Evolutionary conservation across 2,113 vertebrate genomes (phyloP), one percentile per base, ranked within the genome.

Genomic region (Bungarus multicinctus): DNA sequence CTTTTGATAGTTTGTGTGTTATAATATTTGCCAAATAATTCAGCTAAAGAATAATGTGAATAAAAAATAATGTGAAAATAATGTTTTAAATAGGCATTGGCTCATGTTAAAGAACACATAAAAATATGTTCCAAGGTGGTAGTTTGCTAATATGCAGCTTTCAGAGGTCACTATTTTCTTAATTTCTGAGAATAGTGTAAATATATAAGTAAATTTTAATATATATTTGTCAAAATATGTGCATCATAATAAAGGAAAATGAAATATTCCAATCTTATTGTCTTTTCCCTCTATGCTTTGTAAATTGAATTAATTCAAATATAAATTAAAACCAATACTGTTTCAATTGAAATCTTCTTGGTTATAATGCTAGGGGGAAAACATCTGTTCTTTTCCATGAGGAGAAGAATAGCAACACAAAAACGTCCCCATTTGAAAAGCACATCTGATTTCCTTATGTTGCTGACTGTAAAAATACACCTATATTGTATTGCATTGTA

Each of bases 371-470:
- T 20, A 27, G 69, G 20, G 90, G 6, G 3, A 39, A 94, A 92
- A 86, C 52, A 54, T 1, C 20, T 92, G 43, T 94, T 89, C 3
- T 87, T 91, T 93, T 69, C 93, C 87, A 58, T 43, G 54, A 93
- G 85, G 47, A 85, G 90, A 54, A 81, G 92, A 89, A 94, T 50
- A 14, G 39, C 22, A 30, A 14, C 90, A 93, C 25, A 81, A n/a
- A 93, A 64, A 45, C 89, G 90, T 86, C 43, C 14, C 58, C 88
- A 90, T 93, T 43, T 89, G 88, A 90, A 91, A 90, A 85, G 87
- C 8, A 2, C 2, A 7, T 52, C 57, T 92, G 87, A 3, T 91
- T 94, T 95, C 20, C 88, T 9, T 81, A 81, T 39, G 85, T 91
- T 58, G 47, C 34, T 93, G 92, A 45, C 39, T 85, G 43, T 91